Percentiles rank a stretch among this genome's conserved stretches.
These are phyloP conservation scores for Orius insidiosus DNA, from an alignment of 1,140 invertebrate genomes.

Conservation along the genomic window DNA sequence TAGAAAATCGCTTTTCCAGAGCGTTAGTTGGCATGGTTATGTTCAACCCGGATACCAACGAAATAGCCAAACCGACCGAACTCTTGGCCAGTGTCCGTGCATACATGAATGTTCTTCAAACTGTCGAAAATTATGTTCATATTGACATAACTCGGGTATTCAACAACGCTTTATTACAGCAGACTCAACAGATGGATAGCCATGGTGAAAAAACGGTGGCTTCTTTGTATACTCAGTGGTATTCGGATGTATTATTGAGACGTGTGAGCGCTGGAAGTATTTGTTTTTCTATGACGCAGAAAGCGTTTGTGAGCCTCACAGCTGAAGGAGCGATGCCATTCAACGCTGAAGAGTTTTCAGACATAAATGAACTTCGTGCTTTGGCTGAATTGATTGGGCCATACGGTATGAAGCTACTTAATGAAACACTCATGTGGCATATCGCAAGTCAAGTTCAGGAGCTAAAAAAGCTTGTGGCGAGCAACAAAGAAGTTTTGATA, in stretches of 20 bases:
- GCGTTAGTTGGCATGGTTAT: slow-evolving; percentile 95
- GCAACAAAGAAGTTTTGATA: slow-evolving; percentile 82
- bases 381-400: slow-evolving; percentile 95
- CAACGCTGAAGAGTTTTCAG: slow-evolving; percentile 95
- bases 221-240: slow-evolving; percentile 89
- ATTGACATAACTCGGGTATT: slow-evolving; percentile 97
- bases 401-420: slow-evolving; percentile 94
- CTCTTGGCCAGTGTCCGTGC: slow-evolving; percentile 82
- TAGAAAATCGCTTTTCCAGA: slow-evolving; percentile 81
- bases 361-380: slow-evolving; percentile 89
- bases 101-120: slow-evolving; percentile 97
- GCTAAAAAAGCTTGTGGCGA: slow-evolving; percentile 79
- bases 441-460: slow-evolving; percentile 95
- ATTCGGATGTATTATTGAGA: slow-evolving; percentile 78
- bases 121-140: slow-evolving; percentile 96
- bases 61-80: slow-evolving; percentile 98
- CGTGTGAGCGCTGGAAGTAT: slow-evolving; percentile 89
- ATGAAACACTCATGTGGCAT: slow-evolving; percentile 95
- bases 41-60: slow-evolving; percentile 88
- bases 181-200: slow-evolving; percentile 88
- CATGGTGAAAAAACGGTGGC: slow-evolving; percentile 97
- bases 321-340: slow-evolving; percentile 77
- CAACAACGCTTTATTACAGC: slow-evolving; percentile 94
- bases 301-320: slow-evolving; percentile 85
- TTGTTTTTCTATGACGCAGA: slow-evolving; percentile 88